A percentile compares a stretch with the other conserved stretches of the same genome.
phyloP scores from a whole-genome alignment of 2,888 invertebrate genomes.

The Cephonodes hylas region DNA sequence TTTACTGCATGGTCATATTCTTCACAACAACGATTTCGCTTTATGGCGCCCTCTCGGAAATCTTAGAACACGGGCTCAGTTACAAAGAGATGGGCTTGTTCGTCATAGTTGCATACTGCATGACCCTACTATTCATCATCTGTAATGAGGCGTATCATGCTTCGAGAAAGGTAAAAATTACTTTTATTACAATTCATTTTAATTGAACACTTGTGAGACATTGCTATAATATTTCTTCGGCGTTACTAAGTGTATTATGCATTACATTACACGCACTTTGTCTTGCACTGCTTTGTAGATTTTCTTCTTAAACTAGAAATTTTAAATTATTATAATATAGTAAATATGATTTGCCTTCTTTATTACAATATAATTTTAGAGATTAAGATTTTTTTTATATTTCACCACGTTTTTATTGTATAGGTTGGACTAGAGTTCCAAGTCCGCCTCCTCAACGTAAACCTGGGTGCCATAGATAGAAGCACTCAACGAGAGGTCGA shows the following conservation, averaged over 20 bases:
- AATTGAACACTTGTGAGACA: background rate
- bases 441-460: constrained; percentile 84
- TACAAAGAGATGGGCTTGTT: constrained; percentile 87
- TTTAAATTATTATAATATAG: too few relatives aligned
- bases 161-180: constrained; percentile 81
- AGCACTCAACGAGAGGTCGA: constrained; percentile 86
- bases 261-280: too few relatives aligned
- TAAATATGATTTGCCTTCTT: too few relatives aligned
- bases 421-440: constrained; percentile 83
- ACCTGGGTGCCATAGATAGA: constrained; percentile 83
- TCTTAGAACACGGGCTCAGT: constrained; percentile 86
- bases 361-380: too few relatives aligned
- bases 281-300: too few relatives aligned
- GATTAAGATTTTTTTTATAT: too few relatives aligned
- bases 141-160: constrained; percentile 88
- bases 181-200: background rate
- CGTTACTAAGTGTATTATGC: too few relatives aligned
- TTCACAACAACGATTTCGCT: constrained; percentile 87
- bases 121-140: constrained; percentile 85
- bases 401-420: too few relatives aligned
- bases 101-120: constrained; percentile 86
- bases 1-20: constrained; percentile 87
- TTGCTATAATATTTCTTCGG: too few relatives aligned
- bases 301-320: too few relatives aligned
- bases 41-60: constrained; percentile 86